Conservation (phyloP, 2,113 vertebrate species). For the Psammodynastes pulverulentus region DNA sequence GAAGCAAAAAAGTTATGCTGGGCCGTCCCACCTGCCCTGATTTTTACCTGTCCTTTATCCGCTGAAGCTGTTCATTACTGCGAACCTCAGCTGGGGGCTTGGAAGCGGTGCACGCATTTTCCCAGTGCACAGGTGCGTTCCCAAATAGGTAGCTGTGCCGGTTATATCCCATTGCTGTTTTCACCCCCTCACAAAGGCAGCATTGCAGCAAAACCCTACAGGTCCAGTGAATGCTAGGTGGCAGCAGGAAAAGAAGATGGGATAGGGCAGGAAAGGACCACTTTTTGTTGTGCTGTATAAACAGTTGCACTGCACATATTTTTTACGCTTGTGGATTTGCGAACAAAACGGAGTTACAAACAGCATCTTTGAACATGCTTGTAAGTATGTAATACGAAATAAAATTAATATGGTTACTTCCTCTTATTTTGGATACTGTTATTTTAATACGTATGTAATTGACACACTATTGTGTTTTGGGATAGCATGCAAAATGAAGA, state of each 20-base stretch:
- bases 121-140: no score
- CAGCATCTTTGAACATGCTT: background rate
- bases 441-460: background rate
- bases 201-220: background rate
- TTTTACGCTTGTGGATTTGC: background rate
- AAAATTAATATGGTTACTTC: background rate
- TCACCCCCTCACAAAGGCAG: no score
- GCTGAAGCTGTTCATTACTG: no score
- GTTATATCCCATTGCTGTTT: no score
- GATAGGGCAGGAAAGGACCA: background rate
- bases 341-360: background rate
- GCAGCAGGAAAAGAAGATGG: no score
- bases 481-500: background rate
- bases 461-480: background rate
- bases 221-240: background rate
- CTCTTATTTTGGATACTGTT: background rate
- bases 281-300: background rate
- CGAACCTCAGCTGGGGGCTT: no score
- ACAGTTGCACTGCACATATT: background rate
- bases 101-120: no score
- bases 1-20: no score
- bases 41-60: no score
- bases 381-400: background rate
- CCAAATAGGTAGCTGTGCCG: no score
- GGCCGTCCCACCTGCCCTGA: no score